Conservation (phyloP, 2,888 invertebrate genomes). For the Dryomyza anilis region DNA sequence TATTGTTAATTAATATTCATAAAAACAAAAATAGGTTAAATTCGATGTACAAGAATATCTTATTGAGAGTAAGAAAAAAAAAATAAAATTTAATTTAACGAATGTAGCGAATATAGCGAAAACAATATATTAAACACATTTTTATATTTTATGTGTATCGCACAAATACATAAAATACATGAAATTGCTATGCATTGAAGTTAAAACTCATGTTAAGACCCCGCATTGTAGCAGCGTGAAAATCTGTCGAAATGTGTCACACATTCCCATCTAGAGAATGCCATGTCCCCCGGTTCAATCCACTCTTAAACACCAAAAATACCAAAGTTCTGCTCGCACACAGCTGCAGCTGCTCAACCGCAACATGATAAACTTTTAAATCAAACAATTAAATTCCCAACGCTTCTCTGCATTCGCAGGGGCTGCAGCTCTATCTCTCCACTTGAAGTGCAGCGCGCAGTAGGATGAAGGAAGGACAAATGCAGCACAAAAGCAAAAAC, state of each 20-base stretch:
- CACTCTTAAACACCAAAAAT: too few relatives aligned
- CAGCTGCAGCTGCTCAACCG: slow-evolving; percentile 31
- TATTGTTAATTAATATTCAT: neutral
- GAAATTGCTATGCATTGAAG: too few relatives aligned
- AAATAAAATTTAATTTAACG: neutral
- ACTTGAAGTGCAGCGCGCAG: neutral
- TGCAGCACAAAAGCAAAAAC: neutral
- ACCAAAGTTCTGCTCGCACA: neutral
- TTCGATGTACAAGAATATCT: neutral
- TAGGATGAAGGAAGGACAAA: neutral
- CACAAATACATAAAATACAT: too few relatives aligned
- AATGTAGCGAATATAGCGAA: too few relatives aligned
- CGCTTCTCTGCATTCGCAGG: slow-evolving; percentile 36
- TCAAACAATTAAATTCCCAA: slow-evolving; percentile 42
- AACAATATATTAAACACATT: too few relatives aligned
- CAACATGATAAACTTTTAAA: slow-evolving; percentile 40
- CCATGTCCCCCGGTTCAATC: too few relatives aligned
- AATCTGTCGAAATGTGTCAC: too few relatives aligned
- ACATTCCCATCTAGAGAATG: neutral
- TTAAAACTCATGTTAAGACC: too few relatives aligned
- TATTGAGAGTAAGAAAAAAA: neutral
- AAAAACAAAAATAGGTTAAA: neutral
- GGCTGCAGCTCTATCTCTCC: neutral
- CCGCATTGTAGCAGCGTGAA: too few relatives aligned
- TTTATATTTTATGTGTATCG: too few relatives aligned